These are phyloP conservation scores for Rynchops niger DNA, from an alignment of 2,113 vertebrate species.

Conservation along the genomic window DNA sequence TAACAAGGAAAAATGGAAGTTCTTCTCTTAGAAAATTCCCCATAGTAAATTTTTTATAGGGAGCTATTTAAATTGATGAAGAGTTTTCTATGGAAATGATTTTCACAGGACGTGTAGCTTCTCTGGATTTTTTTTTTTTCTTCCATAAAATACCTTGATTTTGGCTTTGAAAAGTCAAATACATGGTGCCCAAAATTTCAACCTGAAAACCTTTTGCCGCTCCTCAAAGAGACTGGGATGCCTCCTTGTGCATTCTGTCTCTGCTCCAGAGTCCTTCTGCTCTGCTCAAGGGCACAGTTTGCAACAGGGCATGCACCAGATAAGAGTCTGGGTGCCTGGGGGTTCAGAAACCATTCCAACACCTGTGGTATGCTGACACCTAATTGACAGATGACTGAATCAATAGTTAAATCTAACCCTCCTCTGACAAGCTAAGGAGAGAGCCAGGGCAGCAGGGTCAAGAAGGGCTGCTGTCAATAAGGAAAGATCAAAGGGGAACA, in stretches of 20 bases:
- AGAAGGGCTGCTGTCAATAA: not conserved
- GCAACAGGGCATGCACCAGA: fast-evolving
- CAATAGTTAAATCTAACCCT: not conserved
- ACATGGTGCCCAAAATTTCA: not conserved
- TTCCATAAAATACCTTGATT: not conserved
- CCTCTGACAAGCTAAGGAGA: not conserved
- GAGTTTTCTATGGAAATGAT: not conserved
- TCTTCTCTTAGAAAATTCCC: not conserved
- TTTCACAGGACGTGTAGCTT: not conserved
- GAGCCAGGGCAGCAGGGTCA: not conserved
- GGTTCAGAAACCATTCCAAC: not conserved
- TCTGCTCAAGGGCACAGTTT: not conserved
- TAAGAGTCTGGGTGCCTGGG: not conserved
- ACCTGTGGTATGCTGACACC: not conserved
- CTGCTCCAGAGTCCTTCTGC: not conserved
- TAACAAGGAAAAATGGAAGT: not conserved
- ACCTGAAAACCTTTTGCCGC: not conserved
- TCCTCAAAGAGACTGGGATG: not conserved
- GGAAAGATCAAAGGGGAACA: not conserved
- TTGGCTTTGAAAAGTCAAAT: not conserved
- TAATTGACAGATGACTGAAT: not conserved
- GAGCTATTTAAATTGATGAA: not conserved
- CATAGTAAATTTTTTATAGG: not conserved
- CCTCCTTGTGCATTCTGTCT: not conserved
- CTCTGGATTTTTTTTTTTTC: not conserved